Evolutionary conservation across 1,140 invertebrate species (phyloP).

Genomic region (Sesamia nonagrioides): DNA sequence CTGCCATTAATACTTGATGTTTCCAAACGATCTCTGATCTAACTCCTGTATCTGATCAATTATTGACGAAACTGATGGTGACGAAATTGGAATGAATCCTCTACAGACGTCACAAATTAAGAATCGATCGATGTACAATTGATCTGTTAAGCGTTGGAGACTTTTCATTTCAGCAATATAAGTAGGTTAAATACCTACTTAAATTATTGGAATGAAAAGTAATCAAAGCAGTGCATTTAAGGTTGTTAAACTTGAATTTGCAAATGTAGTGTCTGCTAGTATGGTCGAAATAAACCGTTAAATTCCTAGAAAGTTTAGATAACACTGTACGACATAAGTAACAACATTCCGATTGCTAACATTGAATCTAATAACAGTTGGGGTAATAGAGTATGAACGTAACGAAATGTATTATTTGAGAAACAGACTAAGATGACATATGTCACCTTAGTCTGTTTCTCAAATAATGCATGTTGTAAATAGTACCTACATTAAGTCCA

Average conservation of each 20-base stretch:
- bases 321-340: constrained; percentile 14
- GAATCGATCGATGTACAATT: not conserved
- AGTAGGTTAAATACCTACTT: no score
- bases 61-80: not conserved
- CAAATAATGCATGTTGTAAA: no score
- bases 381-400: not conserved
- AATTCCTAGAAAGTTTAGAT: constrained; percentile 41
- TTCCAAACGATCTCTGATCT: not conserved
- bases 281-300: not conserved
- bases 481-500: not conserved
- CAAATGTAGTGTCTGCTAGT: not conserved
- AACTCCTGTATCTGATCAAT: not conserved
- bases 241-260: not conserved
- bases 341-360: constrained; percentile 22
- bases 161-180: no score
- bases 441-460: no score
- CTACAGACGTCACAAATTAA: not conserved
- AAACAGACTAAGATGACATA: not conserved
- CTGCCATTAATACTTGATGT: not conserved
- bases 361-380: not conserved
- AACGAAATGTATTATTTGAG: not conserved
- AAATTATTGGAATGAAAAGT: not conserved
- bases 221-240: not conserved
- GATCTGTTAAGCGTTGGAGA: not conserved
- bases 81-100: not conserved